phyloP scores from a whole-genome alignment of 2,888 invertebrate genomes.

The Dorcus parallelipipedus region DNA sequence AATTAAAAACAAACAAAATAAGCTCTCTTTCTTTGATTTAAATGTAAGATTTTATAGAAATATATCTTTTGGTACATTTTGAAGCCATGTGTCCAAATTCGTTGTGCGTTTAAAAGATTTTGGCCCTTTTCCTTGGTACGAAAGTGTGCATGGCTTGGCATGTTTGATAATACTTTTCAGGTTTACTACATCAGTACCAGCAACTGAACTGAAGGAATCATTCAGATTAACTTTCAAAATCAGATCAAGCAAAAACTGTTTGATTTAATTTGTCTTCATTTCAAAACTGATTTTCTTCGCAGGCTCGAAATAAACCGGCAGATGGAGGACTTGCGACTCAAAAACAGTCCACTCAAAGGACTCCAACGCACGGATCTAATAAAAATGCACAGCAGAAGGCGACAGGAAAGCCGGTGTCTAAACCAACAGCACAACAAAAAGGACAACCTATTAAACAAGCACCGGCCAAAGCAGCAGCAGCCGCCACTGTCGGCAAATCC shows the following conservation, averaged over 20 bases:
- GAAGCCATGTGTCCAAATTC: too few species aligned
- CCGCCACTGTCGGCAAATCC: slow-evolving; percentile 57
- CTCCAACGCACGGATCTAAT: slow-evolving; percentile 53
- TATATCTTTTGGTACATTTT: too few species aligned
- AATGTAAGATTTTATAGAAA: too few species aligned
- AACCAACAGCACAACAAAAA: slow-evolving; percentile 66
- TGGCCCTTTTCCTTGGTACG: too few species aligned
- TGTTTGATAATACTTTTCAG: too few species aligned
- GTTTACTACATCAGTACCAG: too few species aligned
- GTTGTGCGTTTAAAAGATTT: too few species aligned
- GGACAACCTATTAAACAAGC: slow-evolving; percentile 68
- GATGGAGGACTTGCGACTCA: slow-evolving; percentile 75
- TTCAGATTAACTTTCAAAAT: too few species aligned
- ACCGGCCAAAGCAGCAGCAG: slow-evolving; percentile 59
- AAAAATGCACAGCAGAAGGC: slow-evolving; percentile 56
- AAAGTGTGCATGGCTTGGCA: too few species aligned
- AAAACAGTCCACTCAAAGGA: slow-evolving; percentile 68
- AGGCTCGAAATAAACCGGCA: slow-evolving; percentile 81
- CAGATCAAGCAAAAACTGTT: neutral
- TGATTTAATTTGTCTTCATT: neutral
- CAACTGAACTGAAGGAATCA: too few species aligned
- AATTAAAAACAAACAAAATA: too few species aligned
- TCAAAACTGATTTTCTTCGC: slow-evolving; percentile 33
- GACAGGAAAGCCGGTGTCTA: slow-evolving; percentile 59
- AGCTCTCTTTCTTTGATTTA: too few species aligned